A percentile compares a stretch with the other conserved stretches of the same genome.
These are phyloP conservation scores for Baccha elongata DNA, from an alignment of 2,888 invertebrate species.

Conservation along the genomic window DNA sequence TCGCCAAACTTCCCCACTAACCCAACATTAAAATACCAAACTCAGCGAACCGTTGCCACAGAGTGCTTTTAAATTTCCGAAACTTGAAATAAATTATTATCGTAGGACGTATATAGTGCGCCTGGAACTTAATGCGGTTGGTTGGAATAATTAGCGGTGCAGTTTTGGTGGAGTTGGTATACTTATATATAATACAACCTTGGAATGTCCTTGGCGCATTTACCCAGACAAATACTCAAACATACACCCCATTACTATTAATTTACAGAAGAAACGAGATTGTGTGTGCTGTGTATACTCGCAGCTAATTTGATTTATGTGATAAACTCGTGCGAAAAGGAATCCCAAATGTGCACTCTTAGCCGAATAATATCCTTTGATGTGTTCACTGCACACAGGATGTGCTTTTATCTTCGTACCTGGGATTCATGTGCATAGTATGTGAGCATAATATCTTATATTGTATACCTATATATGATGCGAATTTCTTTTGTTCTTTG, in stretches of 20 bases:
- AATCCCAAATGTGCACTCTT: slow-evolving; percentile 62
- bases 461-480: too few species aligned
- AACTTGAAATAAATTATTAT: slow-evolving; percentile 51
- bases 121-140: slow-evolving; percentile 41
- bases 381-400: slow-evolving; percentile 17
- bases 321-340: slow-evolving; percentile 35
- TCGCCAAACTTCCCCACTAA: slow-evolving; percentile 24
- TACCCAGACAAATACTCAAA: slow-evolving; percentile 26
- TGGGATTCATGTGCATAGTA: slow-evolving; percentile 35
- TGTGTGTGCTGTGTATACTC: slow-evolving; percentile 14
- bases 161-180: slow-evolving; percentile 7
- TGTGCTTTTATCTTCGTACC: slow-evolving; percentile 11
- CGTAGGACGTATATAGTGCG: background rate
- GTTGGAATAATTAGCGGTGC: slow-evolving; percentile 50
- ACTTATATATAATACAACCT: slow-evolving; percentile 21
- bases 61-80: slow-evolving; percentile 45
- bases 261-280: slow-evolving; percentile 45
- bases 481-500: slow-evolving; percentile 20
- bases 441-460: slow-evolving; percentile 26
- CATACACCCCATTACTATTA: slow-evolving; percentile 56
- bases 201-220: slow-evolving; percentile 51
- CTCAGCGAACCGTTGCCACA: slow-evolving; percentile 44
- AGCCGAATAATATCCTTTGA: slow-evolving; percentile 47
- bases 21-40: slow-evolving; percentile 35
- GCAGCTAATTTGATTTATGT: slow-evolving; percentile 65